phyloP scores from a whole-genome alignment of 2,113 vertebrate genomes.

The Apeltes quadracus region DNA sequence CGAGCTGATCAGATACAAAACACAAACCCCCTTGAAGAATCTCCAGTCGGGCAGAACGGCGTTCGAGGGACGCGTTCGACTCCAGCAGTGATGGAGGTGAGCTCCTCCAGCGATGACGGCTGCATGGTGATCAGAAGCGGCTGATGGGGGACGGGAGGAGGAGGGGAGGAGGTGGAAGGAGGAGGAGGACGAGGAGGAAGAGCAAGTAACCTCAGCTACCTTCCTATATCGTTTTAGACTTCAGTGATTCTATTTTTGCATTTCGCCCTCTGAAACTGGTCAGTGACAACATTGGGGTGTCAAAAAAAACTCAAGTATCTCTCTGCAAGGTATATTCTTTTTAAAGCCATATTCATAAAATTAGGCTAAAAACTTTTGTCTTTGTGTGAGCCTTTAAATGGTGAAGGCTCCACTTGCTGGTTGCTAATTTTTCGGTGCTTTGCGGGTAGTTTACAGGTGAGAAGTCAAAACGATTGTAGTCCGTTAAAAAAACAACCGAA shows the following conservation, averaged over 20 bases:
- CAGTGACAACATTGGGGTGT: too few relatives aligned
- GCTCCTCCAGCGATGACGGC: constrained; percentile 31
- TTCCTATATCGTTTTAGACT: not conserved
- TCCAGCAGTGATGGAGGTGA: constrained; percentile 40
- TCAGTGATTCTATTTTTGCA: constrained; percentile 18
- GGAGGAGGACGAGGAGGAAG: constrained; percentile 30
- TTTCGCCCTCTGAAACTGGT: constrained; percentile 22
- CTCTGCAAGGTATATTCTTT: not conserved
- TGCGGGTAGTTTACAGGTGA: not conserved
- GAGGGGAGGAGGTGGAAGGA: constrained; percentile 29
- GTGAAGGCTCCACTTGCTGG: not conserved
- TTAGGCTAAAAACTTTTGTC: too few relatives aligned
- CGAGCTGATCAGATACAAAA: not conserved
- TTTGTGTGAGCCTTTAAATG: not conserved
- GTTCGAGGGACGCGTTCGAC: constrained; percentile 11
- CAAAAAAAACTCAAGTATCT: too few relatives aligned
- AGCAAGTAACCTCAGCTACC: constrained; percentile 22
- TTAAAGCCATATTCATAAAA: not conserved
- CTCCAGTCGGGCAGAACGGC: constrained; percentile 21
- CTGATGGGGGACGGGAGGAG: constrained; percentile 36
- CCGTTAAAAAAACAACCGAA: not conserved
- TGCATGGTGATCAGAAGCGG: constrained; percentile 33
- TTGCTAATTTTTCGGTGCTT: not conserved
- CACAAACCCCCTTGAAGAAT: constrained; percentile 51
- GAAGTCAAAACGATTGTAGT: not conserved